These are phyloP conservation scores for Natator depressus DNA, from an alignment of 2,113 vertebrate genomes.

Conservation along the genomic window DNA sequence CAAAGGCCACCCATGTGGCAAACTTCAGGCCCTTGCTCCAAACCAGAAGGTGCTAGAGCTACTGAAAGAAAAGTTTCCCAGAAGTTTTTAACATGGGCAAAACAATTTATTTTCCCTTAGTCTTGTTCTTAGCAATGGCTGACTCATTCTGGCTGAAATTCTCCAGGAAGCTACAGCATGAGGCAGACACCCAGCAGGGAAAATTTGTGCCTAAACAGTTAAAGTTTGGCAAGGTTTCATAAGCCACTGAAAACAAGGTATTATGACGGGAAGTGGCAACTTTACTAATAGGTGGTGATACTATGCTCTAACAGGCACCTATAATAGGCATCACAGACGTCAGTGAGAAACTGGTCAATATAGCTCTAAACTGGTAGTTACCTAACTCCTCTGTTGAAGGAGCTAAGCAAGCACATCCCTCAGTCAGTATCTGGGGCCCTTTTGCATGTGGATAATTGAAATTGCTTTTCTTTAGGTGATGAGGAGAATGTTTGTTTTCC, in stretches of 20 bases:
- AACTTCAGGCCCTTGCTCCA: background rate
- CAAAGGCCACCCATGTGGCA: background rate
- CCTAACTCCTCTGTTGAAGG: background rate
- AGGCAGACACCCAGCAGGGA: background rate
- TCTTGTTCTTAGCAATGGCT: background rate
- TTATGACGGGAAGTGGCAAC: background rate
- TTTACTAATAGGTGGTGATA: background rate
- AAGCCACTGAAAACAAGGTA: background rate
- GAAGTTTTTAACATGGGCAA: background rate
- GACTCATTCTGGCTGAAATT: background rate
- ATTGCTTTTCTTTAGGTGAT: constrained; percentile 12
- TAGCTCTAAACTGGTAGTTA: background rate
- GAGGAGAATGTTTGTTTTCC: background rate
- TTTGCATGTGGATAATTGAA: constrained; percentile 8
- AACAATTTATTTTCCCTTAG: background rate
- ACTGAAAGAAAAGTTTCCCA: background rate
- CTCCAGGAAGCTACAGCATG: background rate
- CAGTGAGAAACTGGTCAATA: background rate
- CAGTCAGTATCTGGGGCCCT: background rate
- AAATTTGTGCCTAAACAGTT: background rate
- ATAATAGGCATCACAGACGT: background rate
- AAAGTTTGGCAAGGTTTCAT: background rate
- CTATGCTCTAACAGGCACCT: background rate
- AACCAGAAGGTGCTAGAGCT: background rate
- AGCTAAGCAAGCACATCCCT: background rate